Evolutionary conservation across 2,888 invertebrate genomes (phyloP).

Genomic region (Nomada goodeniana): DNA sequence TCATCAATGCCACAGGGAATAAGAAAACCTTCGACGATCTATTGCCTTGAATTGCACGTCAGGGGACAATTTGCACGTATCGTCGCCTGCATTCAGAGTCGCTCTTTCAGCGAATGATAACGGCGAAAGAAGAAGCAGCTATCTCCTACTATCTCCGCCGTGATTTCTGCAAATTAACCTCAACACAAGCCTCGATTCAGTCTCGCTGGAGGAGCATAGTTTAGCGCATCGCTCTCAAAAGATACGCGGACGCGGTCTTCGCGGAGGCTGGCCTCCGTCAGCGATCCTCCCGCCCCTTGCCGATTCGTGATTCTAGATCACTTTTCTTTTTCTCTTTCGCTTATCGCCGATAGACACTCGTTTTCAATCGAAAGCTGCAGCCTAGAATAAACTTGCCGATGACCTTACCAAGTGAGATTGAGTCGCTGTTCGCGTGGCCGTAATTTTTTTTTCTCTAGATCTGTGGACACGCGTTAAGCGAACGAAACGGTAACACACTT

Average conservation of each 20-base stretch:
- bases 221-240: constrained; percentile 50
- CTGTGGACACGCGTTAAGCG: background rate
- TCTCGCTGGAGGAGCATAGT: constrained; percentile 42
- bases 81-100: no score
- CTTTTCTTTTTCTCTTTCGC: constrained; percentile 28
- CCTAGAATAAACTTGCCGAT: constrained; percentile 25
- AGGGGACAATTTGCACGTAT: no score
- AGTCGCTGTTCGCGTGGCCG: background rate
- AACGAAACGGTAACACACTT: background rate
- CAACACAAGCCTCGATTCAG: constrained; percentile 30
- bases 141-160: background rate
- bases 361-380: constrained; percentile 15
- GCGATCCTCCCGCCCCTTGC: background rate
- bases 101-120: no score
- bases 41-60: no score
- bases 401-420: background rate
- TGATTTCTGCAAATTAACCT: constrained; percentile 62
- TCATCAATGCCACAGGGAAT: no score
- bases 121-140: no score
- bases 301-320: constrained; percentile 32
- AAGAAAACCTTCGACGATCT: no score
- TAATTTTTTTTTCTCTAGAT: background rate
- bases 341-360: constrained; percentile 21
- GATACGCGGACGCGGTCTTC: constrained; percentile 26
- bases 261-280: constrained; percentile 26